Evolutionary conservation across 2,113 vertebrate species (phyloP).

Genomic region (Pelecanoides urinatrix): DNA sequence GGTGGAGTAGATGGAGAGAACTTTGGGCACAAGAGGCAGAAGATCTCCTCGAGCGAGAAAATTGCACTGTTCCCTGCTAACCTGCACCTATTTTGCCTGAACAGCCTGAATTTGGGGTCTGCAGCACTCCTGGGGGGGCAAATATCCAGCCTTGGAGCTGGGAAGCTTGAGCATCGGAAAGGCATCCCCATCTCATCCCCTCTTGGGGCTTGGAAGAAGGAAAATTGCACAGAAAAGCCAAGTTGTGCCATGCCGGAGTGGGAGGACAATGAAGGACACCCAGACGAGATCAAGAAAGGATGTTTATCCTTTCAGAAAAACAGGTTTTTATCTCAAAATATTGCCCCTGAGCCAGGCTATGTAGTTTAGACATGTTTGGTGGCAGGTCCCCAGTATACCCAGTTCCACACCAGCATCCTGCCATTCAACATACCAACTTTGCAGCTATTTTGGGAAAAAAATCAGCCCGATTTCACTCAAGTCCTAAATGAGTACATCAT

Average conservation of each 20-base stretch:
- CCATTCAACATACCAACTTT: accelerated
- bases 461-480: background rate
- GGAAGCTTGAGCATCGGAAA: background rate
- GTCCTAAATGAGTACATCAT: accelerated
- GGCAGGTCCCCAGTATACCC: background rate
- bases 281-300: accelerated
- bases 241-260: accelerated
- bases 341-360: accelerated
- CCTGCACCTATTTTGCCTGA: accelerated
- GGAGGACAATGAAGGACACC: background rate
- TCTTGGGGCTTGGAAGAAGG: background rate
- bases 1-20: background rate
- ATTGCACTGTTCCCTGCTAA: accelerated
- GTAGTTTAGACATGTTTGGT: accelerated
- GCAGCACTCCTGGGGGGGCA: no score
- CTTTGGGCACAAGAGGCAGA: accelerated
- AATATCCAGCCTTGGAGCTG: background rate
- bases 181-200: background rate
- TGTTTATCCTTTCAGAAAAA: background rate
- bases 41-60: background rate
- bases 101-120: background rate
- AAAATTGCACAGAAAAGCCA: background rate
- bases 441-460: background rate
- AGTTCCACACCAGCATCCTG: background rate
- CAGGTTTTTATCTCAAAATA: background rate